Evolutionary conservation across 2,888 invertebrate species (phyloP), one percentile per base, ranked within the genome.

Genomic region (Calliopum simillimum): DNA sequence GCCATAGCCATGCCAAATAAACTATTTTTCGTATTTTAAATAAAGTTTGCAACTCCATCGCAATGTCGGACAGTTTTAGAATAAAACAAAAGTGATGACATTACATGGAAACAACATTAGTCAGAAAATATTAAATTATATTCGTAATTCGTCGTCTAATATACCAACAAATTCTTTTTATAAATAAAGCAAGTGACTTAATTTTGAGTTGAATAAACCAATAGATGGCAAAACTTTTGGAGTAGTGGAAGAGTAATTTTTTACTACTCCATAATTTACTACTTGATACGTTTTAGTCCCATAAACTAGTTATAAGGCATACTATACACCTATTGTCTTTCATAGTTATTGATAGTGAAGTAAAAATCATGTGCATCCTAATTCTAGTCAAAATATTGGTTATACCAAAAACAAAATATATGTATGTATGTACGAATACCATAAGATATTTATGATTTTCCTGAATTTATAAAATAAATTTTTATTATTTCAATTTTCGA

Each of bases 1-100:
- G 70, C 71, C 70, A 66, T 51, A 14, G n/a, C n/a, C n/a, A 25
- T n/a, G 16, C 23, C 23, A 47, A 58, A 63, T 8, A 12, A 41
- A 41, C 12, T 11, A 19, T 12, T 53, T 11, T 13, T n/a, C 23
- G 2, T 11, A 53, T 51, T 19, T 13, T 11, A 21, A 51, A 19
- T 6, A 5, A 53, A 23, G 3, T 23, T 11, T 33, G 5, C 4
- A 33, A 6, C 33, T 6, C 8, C 33, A 33, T 33, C n/a, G n/a
- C n/a, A n/a, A n/a, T 8, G 33, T 53, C 53, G 21, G 14, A 53
- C 13, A 53, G 3, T 21, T 13, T 23, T 23, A 13, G 21, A 21
- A 23, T 53, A 53, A n/a, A n/a, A 5, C 13, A 13, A 23, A 53
- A 8, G 5, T 23, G 14, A 23, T 23, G 14, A 13, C 53, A 49